These are phyloP conservation scores for Ptilodon capucinus DNA, from an alignment of 2,888 invertebrate species.

Conservation along the genomic window DNA sequence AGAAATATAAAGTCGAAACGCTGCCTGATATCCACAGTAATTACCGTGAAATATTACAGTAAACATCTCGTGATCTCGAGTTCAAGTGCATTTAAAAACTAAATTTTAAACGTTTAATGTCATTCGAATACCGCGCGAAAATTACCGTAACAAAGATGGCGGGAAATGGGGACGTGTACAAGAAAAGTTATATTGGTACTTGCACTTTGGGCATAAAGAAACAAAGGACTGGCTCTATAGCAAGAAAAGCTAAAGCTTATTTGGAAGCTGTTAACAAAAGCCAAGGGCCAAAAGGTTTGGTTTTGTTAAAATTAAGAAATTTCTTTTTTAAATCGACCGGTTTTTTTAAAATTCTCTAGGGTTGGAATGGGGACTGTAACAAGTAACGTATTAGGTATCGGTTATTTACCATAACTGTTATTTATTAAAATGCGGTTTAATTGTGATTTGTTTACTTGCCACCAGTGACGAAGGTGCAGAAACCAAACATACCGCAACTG, in stretches of 20 bases:
- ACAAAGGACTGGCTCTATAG: slow-evolving; percentile 54
- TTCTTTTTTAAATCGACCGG: no score
- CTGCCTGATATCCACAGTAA: slow-evolving; percentile 27
- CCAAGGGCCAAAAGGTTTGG: slow-evolving; percentile 44
- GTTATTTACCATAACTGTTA: neutral
- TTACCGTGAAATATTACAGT: slow-evolving; percentile 35
- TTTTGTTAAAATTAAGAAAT: neutral
- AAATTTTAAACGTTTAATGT: slow-evolving; percentile 42
- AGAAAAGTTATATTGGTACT: slow-evolving; percentile 57
- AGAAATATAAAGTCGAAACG: slow-evolving; percentile 30
- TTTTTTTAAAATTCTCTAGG: no score
- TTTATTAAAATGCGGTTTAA: no score
- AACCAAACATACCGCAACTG: slow-evolving; percentile 77
- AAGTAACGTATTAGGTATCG: no score
- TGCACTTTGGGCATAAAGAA: slow-evolving; percentile 57
- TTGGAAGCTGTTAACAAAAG: slow-evolving; percentile 66
- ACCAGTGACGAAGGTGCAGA: slow-evolving; percentile 58
- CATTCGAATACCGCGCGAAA: slow-evolving; percentile 56
- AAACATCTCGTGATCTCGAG: slow-evolving; percentile 27
- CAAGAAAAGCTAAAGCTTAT: slow-evolving; percentile 66
- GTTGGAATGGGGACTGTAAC: no score
- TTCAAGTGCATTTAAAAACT: slow-evolving; percentile 8
- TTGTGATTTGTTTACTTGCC: slow-evolving; percentile 10
- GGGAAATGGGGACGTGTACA: slow-evolving; percentile 54
- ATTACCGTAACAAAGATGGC: slow-evolving; percentile 60